A percentile compares a stretch with the other conserved stretches of the same genome.
phyloP scores from a whole-genome alignment of 2,888 invertebrate genomes.

The Acronicta psi region DNA sequence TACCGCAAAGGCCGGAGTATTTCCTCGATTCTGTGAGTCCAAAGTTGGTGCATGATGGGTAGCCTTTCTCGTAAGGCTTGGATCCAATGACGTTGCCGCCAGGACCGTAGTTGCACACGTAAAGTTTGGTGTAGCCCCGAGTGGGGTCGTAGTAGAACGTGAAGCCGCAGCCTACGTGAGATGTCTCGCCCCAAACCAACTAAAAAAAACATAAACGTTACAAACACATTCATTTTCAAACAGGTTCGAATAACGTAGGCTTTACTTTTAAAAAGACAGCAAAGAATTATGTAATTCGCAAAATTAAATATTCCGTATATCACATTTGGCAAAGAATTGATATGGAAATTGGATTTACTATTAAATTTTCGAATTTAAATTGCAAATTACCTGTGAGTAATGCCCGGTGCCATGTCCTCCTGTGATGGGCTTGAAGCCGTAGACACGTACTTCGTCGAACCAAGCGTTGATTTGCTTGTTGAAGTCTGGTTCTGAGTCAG shows the following conservation, averaged over 20 bases:
- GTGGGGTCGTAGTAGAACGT: constrained; percentile 93
- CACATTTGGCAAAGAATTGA: constrained; percentile 38
- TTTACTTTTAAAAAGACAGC: constrained; percentile 14
- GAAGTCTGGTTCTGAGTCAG: constrained; percentile 92
- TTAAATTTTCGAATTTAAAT: constrained; percentile 37
- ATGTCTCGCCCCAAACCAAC: constrained; percentile 96
- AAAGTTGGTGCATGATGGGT: constrained; percentile 91
- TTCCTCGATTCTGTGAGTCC: constrained; percentile 92
- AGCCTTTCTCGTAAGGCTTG: constrained; percentile 93
- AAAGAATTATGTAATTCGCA: constrained; percentile 37
- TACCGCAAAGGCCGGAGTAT: constrained; percentile 94
- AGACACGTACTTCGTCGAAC: constrained; percentile 94
- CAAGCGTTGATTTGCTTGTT: constrained; percentile 93
- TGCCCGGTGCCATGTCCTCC: constrained; percentile 93
- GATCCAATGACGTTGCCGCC: constrained; percentile 94
- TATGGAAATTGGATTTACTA: constrained; percentile 37
- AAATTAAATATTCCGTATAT: constrained; percentile 33
- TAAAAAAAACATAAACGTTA: constrained; percentile 70
- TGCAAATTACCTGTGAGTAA: constrained; percentile 92
- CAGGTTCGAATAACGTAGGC: constrained; percentile 1
- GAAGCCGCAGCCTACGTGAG: constrained; percentile 95
- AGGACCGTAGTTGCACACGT: constrained; percentile 96
- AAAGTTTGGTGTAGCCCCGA: constrained; percentile 94
- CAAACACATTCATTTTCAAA: constrained; percentile 11
- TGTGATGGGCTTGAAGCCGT: constrained; percentile 89